Percentiles rank a stretch among this genome's conserved stretches.
Conservation (phyloP, 1,140 invertebrate genomes). For the Trichogramma pretiosum region DNA sequence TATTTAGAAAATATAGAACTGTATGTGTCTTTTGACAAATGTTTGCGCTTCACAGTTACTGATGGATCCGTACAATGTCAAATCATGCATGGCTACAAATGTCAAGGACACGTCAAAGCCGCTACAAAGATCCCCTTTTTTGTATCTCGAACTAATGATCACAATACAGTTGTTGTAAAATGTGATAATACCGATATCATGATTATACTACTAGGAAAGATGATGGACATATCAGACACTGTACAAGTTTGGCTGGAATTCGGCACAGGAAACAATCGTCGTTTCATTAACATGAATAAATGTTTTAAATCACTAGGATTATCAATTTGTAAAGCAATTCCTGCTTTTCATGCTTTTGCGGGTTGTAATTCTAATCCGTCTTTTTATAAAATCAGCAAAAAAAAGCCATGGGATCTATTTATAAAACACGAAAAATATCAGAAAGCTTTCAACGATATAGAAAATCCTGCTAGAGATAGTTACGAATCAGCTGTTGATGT, state of each 20-base stretch:
- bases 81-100: background rate
- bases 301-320: background rate
- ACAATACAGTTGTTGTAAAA: background rate
- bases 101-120: background rate
- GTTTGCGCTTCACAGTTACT: background rate
- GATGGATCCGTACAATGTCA: background rate
- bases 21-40: background rate
- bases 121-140: background rate
- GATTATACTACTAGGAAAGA: background rate
- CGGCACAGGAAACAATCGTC: background rate
- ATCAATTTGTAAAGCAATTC: background rate
- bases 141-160: background rate
- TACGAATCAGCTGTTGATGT: background rate
- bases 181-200: background rate
- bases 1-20: background rate
- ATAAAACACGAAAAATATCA: background rate
- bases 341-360: background rate
- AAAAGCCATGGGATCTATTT: too few relatives aligned
- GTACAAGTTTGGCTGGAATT: background rate
- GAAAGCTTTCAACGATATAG: background rate
- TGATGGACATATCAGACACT: background rate
- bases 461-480: background rate
- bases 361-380: background rate
- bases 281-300: background rate
- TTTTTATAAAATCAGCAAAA: background rate